phyloP scores from a whole-genome alignment of 2,113 vertebrate species.

The Phalacrocorax pelagicus region DNA sequence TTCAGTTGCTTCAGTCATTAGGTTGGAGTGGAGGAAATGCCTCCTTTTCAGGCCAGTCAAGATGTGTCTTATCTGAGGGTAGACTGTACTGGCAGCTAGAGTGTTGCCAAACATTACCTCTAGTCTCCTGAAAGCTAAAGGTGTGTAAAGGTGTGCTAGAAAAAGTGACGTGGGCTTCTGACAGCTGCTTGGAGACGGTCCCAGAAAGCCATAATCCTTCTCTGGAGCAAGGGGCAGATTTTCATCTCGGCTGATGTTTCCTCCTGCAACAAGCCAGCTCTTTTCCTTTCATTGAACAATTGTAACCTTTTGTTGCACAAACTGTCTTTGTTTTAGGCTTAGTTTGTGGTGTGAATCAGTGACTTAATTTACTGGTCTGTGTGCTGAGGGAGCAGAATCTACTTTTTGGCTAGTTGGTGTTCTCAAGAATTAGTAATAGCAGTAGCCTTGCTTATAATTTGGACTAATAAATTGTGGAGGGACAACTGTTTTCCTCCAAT shows the following conservation, averaged over 20 bases:
- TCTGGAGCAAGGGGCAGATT: background rate
- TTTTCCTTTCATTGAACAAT: background rate
- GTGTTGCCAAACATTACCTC: background rate
- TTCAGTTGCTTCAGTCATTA: background rate
- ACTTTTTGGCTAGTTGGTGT: background rate
- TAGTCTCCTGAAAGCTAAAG: background rate
- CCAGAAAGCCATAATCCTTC: background rate
- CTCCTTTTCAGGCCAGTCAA: background rate
- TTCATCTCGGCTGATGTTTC: background rate
- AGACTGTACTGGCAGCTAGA: background rate
- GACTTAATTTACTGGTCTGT: background rate
- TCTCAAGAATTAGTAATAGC: background rate
- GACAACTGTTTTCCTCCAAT: background rate
- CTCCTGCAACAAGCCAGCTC: background rate
- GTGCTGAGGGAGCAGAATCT: background rate
- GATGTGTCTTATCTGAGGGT: background rate
- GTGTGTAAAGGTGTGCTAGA: background rate
- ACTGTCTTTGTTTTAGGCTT: fast-evolving
- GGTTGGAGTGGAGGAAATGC: fast-evolving
- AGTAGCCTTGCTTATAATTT: background rate
- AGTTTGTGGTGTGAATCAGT: fast-evolving
- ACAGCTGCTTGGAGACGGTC: background rate
- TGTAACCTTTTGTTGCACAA: background rate
- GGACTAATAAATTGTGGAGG: background rate
- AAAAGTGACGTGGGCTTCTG: background rate